Evolutionary conservation across 1,140 invertebrate genomes (phyloP).

Genomic region (Saccostrea echinata): DNA sequence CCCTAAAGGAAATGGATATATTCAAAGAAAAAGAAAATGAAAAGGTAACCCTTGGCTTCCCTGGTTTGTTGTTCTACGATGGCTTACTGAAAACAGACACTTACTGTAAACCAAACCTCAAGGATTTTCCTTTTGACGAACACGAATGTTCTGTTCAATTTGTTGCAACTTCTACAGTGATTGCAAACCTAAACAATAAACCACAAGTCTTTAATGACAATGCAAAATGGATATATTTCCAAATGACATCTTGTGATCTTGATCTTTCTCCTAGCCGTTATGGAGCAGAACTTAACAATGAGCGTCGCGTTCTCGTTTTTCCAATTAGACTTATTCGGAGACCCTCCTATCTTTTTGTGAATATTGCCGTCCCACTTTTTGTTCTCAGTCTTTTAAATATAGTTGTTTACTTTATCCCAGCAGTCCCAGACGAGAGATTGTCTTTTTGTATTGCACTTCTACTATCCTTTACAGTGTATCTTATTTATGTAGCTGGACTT

Average conservation of each 20-base stretch:
- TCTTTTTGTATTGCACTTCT: conserved; percentile 18
- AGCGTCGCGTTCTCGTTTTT: conserved; percentile 13
- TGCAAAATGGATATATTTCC: conserved; percentile 19
- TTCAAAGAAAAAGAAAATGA: conserved; percentile 4
- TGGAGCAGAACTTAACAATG: background rate
- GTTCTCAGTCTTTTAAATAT: background rate
- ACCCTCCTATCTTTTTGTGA: background rate
- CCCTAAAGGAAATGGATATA: background rate
- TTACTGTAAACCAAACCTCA: background rate
- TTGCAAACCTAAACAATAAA: background rate
- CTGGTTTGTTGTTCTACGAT: background rate
- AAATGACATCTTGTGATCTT: background rate
- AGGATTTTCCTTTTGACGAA: conserved; percentile 7
- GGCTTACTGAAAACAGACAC: conserved; percentile 22
- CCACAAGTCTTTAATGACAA: background rate
- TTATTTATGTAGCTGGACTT: background rate
- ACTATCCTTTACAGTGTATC: conserved; percentile 20
- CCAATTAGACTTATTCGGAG: background rate
- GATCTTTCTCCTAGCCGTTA: background rate
- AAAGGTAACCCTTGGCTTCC: background rate
- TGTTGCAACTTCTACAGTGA: background rate
- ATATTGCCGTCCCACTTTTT: background rate
- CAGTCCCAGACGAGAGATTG: background rate
- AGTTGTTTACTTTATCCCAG: background rate
- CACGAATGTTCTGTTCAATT: conserved; percentile 17